Base-by-base conservation (phyloP, 2,888 invertebrate genomes). In the Philereme vetulata region DNA sequence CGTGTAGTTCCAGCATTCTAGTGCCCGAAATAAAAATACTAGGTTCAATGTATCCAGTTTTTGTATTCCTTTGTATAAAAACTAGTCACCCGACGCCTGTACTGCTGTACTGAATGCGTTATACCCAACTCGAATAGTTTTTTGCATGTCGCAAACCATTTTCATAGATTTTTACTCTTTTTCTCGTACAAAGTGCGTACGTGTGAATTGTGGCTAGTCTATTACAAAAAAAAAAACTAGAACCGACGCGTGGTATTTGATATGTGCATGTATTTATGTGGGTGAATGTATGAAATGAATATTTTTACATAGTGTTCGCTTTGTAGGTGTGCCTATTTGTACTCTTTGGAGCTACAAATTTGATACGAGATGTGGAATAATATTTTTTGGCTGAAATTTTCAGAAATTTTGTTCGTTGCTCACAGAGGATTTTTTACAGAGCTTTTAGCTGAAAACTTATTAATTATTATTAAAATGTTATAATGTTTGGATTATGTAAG, bases 281-380 rank as follows among this genome's bases (percentile, higher is more conserved):
- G 51, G 47, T 51, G 62, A 63, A 63, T 66, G 65, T 66, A 70
- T 67, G 61, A 65, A 70, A 67, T 70, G 70, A 70, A 70, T 70
- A 70, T 67, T 66, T 70, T 70, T 62, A 70, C 70, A 70, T 70
- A 70, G 70, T 64, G 62, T 65, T 62, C 65, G 63, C 67, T 67
- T 66, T 67, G 65, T 64, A 64, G 56, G 62, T 68, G 56, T 47
- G 53, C 55, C 54, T 59, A 64, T 68, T 64, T 64, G 63, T 60
- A 62, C 50, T 56, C 50, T 66, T 63, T 54, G 52, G 56, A 43
- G 56, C 48, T 51, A 44, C 54, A 56, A 62, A 60, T 59, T 52
- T 60, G 50, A 64, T 56, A 44, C 34, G 44, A 46, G 46, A 54
- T 40, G 40, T 51, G 35, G 60, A 51, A 55, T 61, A 62, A 56